Percentiles rank a stretch among this genome's conserved stretches.
Evolutionary conservation across 2,888 invertebrate genomes (phyloP).

Genomic region (Tiphia femorata): DNA sequence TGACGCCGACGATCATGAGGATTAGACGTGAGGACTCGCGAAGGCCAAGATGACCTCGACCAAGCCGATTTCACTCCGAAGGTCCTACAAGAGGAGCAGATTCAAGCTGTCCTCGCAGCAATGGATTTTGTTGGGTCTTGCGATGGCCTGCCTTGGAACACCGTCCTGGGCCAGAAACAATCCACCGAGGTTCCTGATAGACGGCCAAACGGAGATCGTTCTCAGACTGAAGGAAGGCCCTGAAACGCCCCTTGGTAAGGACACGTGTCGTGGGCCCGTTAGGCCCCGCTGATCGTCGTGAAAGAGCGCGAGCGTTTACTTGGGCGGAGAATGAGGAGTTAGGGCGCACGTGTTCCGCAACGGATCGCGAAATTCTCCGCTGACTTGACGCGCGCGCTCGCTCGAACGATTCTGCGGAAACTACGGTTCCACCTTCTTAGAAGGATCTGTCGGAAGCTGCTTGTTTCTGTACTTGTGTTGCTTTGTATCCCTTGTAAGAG

Average conservation of each 20-base stretch:
- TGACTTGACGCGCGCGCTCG: slow-evolving; percentile 13
- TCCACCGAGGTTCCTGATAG: slow-evolving; percentile 89
- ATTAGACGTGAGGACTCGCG: slow-evolving; percentile 15
- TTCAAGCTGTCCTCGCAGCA: slow-evolving; percentile 41
- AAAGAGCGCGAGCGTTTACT: slow-evolving; percentile 12
- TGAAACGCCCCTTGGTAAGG: slow-evolving; percentile 87
- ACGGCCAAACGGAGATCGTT: slow-evolving; percentile 92
- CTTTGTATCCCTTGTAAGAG: no score
- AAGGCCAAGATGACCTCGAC: slow-evolving; percentile 42
- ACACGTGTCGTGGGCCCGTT: slow-evolving; percentile 1
- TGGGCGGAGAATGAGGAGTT: no score
- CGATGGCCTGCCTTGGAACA: slow-evolving; percentile 42
- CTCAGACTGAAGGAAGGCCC: slow-evolving; percentile 89
- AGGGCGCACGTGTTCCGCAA: slow-evolving; percentile 19
- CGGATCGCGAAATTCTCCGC: slow-evolving; percentile 22
- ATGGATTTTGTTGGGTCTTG: slow-evolving; percentile 36
- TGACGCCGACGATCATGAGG: slow-evolving; percentile 25
- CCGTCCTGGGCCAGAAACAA: slow-evolving; percentile 73
- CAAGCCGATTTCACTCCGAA: slow-evolving; percentile 37
- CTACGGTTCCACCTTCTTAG: slow-evolving; percentile 11
- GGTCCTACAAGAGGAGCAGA: slow-evolving; percentile 41
- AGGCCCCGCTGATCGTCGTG: background rate
- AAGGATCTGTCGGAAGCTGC: no score
- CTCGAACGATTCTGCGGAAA: no score
- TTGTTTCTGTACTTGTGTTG: no score